Evolutionary conservation across 2,113 vertebrate species (phyloP).

Genomic region (Pygoscelis antarcticus): DNA sequence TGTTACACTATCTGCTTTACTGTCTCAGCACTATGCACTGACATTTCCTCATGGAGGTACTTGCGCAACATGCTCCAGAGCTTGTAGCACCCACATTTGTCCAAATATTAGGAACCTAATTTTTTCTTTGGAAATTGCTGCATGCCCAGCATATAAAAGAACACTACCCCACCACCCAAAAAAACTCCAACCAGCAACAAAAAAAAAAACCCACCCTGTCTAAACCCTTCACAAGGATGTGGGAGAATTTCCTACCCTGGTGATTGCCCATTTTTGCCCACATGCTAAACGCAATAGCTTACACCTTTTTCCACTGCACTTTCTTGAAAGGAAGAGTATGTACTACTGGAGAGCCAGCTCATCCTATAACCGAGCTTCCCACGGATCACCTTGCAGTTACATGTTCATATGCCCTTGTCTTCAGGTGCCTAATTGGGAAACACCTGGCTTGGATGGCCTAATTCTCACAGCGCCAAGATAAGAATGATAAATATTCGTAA

Average conservation of each 20-base stretch:
- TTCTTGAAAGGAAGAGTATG: not conserved
- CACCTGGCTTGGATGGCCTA: not conserved
- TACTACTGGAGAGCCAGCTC: not conserved
- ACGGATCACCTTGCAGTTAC: not conserved
- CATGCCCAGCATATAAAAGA: not conserved
- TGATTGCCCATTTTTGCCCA: not conserved
- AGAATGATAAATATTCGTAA: not conserved
- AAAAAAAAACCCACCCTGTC: not conserved
- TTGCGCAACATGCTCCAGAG: not conserved
- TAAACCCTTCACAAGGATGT: not conserved
- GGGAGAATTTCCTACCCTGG: not conserved
- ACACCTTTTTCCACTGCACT: not conserved
- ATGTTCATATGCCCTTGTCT: not conserved
- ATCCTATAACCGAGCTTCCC: not conserved
- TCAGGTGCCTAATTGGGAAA: not conserved
- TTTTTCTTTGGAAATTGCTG: not conserved
- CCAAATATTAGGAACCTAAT: not conserved
- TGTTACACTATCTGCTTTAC: not conserved
- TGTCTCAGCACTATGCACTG: not conserved
- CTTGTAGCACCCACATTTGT: not conserved
- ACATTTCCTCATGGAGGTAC: not conserved
- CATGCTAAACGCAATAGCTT: rapidly evolving
- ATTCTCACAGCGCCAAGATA: not conserved
- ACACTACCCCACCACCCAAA: not conserved
- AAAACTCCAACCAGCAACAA: rapidly evolving